Percentiles rank a stretch among this genome's conserved stretches.
Conservation (phyloP, 2,888 invertebrate genomes). For the Chrysomela aeneicollis region DNA sequence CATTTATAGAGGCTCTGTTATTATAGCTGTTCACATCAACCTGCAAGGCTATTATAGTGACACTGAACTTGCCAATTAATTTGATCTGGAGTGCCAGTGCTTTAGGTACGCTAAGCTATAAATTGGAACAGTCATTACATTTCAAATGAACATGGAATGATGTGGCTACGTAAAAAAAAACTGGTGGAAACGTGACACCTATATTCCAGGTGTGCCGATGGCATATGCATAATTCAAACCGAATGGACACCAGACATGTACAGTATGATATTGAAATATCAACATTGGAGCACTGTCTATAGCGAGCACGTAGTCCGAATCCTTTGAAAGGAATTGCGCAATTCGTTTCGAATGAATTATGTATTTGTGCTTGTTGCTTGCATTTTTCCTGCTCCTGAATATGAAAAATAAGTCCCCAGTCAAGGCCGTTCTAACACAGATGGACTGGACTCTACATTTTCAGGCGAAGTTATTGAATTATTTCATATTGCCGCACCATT, state of each 20-base stretch:
- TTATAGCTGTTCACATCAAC: no score
- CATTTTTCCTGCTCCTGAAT: no score
- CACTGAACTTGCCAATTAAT: no score
- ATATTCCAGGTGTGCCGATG: conserved; percentile 2
- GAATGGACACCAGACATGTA: neutral
- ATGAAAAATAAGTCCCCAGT: no score
- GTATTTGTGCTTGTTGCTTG: neutral
- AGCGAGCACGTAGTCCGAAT: neutral
- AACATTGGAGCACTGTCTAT: neutral
- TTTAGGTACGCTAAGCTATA: neutral
- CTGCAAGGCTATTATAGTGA: no score
- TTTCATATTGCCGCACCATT: no score
- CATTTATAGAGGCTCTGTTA: no score
- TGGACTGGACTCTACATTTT: no score
- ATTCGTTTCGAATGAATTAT: neutral
- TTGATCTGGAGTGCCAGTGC: neutral
- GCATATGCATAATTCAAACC: neutral
- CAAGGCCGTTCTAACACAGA: no score
- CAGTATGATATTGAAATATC: neutral
- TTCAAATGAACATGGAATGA: neutral
- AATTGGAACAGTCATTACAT: neutral
- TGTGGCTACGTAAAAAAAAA: neutral
- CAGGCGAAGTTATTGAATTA: no score
- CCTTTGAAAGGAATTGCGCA: neutral
- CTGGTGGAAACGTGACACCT: neutral